Percentiles rank a stretch among this genome's conserved stretches.
These are phyloP conservation scores for Autographa pulchrina DNA, from an alignment of 2,888 invertebrate genomes.

Conservation along the genomic window DNA sequence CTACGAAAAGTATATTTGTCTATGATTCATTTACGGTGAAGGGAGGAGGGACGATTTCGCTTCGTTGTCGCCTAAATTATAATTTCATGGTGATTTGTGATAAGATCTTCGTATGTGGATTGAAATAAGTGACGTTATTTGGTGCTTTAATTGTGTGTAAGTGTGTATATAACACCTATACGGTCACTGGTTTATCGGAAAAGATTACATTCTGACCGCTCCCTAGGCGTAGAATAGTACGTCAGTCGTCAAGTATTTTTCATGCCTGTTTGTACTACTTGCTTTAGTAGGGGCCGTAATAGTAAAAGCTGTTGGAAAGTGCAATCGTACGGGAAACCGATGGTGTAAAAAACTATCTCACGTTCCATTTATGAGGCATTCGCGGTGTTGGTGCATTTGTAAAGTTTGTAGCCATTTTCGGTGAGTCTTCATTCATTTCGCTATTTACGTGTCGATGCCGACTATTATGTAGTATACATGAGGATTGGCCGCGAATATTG, in stretches of 20 bases:
- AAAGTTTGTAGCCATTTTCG: conserved; percentile 87
- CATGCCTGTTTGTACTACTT: conserved; percentile 87
- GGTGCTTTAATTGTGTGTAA: conserved; percentile 74
- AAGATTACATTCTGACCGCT: conserved; percentile 86
- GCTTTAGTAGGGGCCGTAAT: conserved; percentile 82
- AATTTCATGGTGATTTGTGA: conserved; percentile 81
- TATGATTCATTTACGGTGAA: conserved; percentile 84
- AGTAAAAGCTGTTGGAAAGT: conserved; percentile 89
- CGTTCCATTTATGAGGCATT: conserved; percentile 81
- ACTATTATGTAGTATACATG: conserved; percentile 67
- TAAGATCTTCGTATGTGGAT: conserved; percentile 74
- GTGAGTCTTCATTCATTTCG: conserved; percentile 76
- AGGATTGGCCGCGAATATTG: conserved; percentile 59
- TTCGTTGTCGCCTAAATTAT: conserved; percentile 86
- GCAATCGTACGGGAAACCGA: conserved; percentile 82
- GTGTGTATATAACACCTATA: conserved; percentile 67
- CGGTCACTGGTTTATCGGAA: conserved; percentile 67
- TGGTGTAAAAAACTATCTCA: conserved; percentile 85
- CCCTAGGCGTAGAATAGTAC: conserved; percentile 84
- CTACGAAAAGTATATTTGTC: conserved; percentile 67
- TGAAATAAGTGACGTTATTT: conserved; percentile 77
- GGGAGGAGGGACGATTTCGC: conserved; percentile 85
- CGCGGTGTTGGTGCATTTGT: conserved; percentile 75
- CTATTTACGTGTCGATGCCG: conserved; percentile 78
- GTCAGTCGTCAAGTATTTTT: conserved; percentile 86